These are phyloP conservation scores for Philereme vetulata DNA, from an alignment of 2,888 invertebrate species.

Conservation along the genomic window DNA sequence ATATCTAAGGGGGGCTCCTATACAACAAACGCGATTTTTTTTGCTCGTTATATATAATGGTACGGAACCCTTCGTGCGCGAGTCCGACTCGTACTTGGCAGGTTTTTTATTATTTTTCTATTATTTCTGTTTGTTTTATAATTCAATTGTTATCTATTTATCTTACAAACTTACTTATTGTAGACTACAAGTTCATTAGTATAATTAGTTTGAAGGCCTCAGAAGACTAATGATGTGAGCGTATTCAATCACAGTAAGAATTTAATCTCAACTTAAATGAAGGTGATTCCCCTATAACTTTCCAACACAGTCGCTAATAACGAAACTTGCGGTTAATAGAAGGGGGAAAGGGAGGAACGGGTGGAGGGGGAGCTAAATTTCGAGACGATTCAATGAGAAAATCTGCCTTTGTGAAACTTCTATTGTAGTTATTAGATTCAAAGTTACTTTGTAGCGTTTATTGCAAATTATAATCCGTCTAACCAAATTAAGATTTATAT, in stretches of 20 bases:
- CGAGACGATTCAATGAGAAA: slow-evolving; percentile 77
- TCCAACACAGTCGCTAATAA: slow-evolving; percentile 78
- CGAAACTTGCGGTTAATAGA: slow-evolving; percentile 78
- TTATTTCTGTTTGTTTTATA: too few relatives aligned
- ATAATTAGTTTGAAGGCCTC: slow-evolving; percentile 10
- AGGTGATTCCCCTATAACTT: slow-evolving; percentile 79
- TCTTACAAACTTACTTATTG: not conserved
- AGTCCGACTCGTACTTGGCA: too few relatives aligned
- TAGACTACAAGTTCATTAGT: slow-evolving; percentile 12
- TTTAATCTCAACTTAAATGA: slow-evolving; percentile 79
- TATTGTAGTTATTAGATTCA: slow-evolving; percentile 63
- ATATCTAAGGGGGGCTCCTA: too few relatives aligned
- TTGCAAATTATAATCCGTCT: slow-evolving; percentile 1
- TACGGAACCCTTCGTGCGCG: too few relatives aligned
- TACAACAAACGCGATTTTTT: too few relatives aligned
- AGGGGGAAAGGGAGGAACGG: slow-evolving; percentile 32
- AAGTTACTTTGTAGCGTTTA: slow-evolving; percentile 39
- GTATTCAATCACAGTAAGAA: slow-evolving; percentile 70
- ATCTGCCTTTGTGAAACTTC: slow-evolving; percentile 76
- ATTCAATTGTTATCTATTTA: too few relatives aligned
- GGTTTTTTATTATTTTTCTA: too few relatives aligned
- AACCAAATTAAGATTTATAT: not conserved
- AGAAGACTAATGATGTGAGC: slow-evolving; percentile 48
- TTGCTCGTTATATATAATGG: too few relatives aligned
- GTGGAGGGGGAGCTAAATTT: slow-evolving; percentile 57